phyloP scores from a whole-genome alignment of 2,888 invertebrate species.

The Adineta ricciae region DNA sequence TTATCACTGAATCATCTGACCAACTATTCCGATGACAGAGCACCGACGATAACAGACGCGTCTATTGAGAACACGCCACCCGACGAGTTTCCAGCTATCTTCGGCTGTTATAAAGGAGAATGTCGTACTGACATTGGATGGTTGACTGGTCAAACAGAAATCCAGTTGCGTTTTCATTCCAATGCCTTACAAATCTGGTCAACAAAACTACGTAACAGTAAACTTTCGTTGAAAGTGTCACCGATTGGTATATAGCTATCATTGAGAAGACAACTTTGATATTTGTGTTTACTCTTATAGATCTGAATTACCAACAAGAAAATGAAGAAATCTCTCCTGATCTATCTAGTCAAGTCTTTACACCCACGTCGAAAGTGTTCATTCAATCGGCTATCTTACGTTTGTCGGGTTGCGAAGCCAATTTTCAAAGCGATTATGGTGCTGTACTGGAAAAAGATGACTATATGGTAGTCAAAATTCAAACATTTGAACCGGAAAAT shows the following conservation, averaged over 20 bases:
- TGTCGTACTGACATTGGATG: constrained; percentile 7
- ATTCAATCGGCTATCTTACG: constrained; percentile 1
- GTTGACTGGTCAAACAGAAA: constrained; percentile 20
- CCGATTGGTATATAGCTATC: constrained; percentile 9
- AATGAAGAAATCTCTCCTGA: not conserved
- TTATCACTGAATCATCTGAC: not conserved
- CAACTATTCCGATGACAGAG: not conserved
- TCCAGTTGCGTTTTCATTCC: constrained; percentile 16
- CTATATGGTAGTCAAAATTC: constrained; percentile 12
- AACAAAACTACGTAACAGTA: not conserved
- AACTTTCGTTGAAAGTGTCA: not conserved
- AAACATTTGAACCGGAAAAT: constrained; percentile 20
- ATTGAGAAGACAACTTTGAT: too few relatives aligned
- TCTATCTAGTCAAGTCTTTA: not conserved
- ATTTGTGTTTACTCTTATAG: not conserved
- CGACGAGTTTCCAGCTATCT: constrained; percentile 1
- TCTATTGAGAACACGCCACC: not conserved
- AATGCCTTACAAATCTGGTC: constrained; percentile 1
- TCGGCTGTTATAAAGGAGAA: not conserved
- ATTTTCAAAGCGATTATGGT: constrained; percentile 12
- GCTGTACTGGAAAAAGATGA: not conserved
- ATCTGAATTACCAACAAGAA: constrained; percentile 6
- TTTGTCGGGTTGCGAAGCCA: not conserved
- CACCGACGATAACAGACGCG: not conserved
- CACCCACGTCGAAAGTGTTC: not conserved